Evolutionary conservation across 2,797 vertebrate genomes (phyloP).

Genomic region (Enteromius trimaculatus): DNA sequence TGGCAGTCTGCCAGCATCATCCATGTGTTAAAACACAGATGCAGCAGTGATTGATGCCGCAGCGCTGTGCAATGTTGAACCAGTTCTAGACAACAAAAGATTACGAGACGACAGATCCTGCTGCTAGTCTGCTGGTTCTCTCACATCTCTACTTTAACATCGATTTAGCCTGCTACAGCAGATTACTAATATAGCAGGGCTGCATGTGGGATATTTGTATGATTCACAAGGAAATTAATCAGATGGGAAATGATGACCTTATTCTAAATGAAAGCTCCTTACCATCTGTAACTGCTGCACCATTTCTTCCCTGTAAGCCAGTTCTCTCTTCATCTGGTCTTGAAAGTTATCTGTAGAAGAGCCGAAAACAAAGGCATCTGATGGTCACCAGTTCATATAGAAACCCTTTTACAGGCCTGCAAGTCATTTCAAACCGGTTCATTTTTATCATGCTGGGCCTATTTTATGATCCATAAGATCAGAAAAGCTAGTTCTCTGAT

Average conservation of each 20-base stretch:
- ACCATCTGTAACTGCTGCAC: constrained; percentile 98
- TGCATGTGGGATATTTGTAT: not conserved
- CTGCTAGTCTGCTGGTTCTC: not conserved
- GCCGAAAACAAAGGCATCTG: not conserved
- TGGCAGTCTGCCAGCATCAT: constrained; percentile 70
- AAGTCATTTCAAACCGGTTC: not conserved
- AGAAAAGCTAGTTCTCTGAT: constrained; percentile 12
- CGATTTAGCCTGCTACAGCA: not conserved
- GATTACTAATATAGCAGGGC: not conserved
- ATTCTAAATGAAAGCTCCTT: constrained; percentile 64
- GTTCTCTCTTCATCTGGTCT: constrained; percentile 97
- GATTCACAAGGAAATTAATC: not conserved
- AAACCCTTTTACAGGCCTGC: not conserved
- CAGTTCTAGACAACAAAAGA: constrained; percentile 74
- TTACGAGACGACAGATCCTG: constrained; percentile 54
- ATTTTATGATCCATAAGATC: no score
- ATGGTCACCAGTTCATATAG: not conserved
- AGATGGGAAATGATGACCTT: not conserved
- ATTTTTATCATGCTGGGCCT: not conserved
- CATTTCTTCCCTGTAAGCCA: constrained; percentile 98
- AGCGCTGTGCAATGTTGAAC: constrained; percentile 62
- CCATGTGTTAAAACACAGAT: constrained; percentile 60
- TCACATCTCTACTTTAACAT: not conserved
- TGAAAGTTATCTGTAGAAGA: constrained; percentile 90
- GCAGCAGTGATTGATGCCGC: constrained; percentile 73